Conservation (phyloP, 2,888 invertebrate genomes). For the Polyommatus iphigenia region DNA sequence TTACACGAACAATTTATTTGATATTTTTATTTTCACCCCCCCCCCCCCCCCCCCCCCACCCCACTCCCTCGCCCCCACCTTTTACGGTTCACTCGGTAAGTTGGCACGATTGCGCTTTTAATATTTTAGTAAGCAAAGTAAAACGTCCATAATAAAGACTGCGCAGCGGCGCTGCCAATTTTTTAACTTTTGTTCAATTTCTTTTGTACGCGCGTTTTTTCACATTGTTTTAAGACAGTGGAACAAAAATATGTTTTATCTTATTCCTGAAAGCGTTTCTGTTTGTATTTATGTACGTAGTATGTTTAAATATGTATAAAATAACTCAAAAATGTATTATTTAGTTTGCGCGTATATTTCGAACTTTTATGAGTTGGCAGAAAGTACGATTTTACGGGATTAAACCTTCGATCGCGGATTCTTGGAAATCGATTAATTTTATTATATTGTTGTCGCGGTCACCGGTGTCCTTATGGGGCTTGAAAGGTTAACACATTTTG, state of each 20-base stretch:
- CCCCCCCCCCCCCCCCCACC: not conserved
- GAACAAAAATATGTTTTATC: slow-evolving; percentile 2
- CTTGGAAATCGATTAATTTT: no score
- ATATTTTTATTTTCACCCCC: slow-evolving; percentile 9
- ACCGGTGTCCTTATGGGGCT: no score
- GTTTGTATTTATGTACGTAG: not conserved
- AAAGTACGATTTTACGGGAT: no score
- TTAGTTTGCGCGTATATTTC: not conserved
- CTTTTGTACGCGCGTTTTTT: not conserved
- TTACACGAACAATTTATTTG: slow-evolving; percentile 19
- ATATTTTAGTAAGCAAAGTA: slow-evolving; percentile 27
- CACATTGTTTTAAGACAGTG: not conserved
- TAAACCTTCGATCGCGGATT: no score
- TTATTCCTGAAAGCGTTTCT: not conserved
- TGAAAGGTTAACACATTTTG: no score
- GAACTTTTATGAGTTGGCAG: no score
- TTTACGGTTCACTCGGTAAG: slow-evolving; percentile 20
- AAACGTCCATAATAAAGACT: slow-evolving; percentile 19
- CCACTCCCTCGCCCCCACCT: not conserved
- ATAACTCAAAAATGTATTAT: not conserved
- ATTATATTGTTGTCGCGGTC: no score
- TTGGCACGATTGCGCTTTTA: slow-evolving; percentile 26
- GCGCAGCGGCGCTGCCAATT: slow-evolving; percentile 5
- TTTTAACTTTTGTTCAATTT: slow-evolving; percentile 6
- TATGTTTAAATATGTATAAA: no score